phyloP scores from a whole-genome alignment of 2,888 invertebrate genomes.

The Ptycholaimellus sp. region DNA sequence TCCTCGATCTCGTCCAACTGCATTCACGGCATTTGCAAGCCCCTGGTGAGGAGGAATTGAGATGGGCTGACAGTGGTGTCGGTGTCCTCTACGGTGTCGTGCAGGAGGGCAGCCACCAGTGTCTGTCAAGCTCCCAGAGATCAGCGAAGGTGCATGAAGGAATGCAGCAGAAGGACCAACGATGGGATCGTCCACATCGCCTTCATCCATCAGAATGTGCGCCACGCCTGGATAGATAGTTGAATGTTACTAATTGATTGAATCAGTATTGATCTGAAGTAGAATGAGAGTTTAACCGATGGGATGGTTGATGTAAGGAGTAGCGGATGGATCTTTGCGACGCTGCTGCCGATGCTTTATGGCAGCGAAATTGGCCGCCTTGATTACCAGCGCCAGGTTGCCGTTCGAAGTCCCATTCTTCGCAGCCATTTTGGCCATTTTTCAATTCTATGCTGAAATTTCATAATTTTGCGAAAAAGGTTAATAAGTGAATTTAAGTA shows the following conservation, averaged over 20 bases:
- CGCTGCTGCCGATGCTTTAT: constrained; percentile 46
- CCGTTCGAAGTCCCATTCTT: too few species aligned
- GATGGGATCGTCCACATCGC: constrained; percentile 15
- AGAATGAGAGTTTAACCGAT: constrained; percentile 36
- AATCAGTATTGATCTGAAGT: neutral
- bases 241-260: constrained; percentile 1
- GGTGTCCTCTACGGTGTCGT: constrained; percentile 64
- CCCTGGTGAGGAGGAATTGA: too few species aligned
- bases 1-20: constrained; percentile 33
- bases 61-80: constrained; percentile 47
- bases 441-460: too few species aligned
- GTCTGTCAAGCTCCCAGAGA: too few species aligned
- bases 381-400: constrained; percentile 10
- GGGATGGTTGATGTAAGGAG: constrained; percentile 60
- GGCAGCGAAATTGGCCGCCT: constrained; percentile 42
- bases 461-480: too few species aligned
- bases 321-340: constrained; percentile 40
- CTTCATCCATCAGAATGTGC: constrained; percentile 25
- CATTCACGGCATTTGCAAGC: too few species aligned
- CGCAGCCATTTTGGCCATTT: too few species aligned
- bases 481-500: too few species aligned
- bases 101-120: constrained; percentile 47
- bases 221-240: constrained; percentile 26
- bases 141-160: too few species aligned
- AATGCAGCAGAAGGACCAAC: too few species aligned